Evolutionary conservation across 2,797 vertebrate species (phyloP).

Genomic region (Gymnopithys bicolor): DNA sequence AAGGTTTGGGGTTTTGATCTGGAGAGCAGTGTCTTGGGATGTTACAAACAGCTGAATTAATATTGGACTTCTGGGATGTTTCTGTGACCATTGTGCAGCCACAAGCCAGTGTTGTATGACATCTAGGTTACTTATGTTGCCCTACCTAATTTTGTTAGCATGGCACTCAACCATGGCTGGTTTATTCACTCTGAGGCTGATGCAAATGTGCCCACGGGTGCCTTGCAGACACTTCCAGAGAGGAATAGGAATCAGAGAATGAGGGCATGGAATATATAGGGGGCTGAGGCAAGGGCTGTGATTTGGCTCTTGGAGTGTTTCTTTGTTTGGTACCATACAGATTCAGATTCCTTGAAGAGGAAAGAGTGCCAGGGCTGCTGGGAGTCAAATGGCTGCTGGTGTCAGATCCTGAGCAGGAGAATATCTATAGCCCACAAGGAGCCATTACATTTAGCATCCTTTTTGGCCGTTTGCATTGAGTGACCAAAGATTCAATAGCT

Average conservation of each 20-base stretch:
- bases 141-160: not conserved
- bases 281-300: not conserved
- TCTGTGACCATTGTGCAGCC: not conserved
- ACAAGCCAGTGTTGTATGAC: not conserved
- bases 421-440: not conserved
- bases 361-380: not conserved
- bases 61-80: not conserved
- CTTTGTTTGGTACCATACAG: not conserved
- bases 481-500: not conserved
- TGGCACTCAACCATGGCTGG: not conserved
- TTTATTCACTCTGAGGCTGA: not conserved
- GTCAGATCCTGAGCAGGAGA: not conserved
- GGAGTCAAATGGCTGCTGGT: not conserved
- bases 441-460: not conserved
- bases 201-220: not conserved
- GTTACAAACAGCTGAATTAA: slow-evolving; percentile 27
- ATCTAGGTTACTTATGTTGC: not conserved
- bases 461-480: not conserved
- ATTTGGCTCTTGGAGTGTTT: not conserved
- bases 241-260: not conserved
- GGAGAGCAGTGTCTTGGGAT: not conserved
- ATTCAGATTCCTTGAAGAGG: not conserved
- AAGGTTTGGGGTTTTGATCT: not conserved
- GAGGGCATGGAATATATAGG: fast-evolving
- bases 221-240: not conserved